A percentile compares a stretch with the other conserved stretches of the same genome.
Conservation (phyloP, 2,888 invertebrate genomes). For the Ferdinandea cuprea region DNA sequence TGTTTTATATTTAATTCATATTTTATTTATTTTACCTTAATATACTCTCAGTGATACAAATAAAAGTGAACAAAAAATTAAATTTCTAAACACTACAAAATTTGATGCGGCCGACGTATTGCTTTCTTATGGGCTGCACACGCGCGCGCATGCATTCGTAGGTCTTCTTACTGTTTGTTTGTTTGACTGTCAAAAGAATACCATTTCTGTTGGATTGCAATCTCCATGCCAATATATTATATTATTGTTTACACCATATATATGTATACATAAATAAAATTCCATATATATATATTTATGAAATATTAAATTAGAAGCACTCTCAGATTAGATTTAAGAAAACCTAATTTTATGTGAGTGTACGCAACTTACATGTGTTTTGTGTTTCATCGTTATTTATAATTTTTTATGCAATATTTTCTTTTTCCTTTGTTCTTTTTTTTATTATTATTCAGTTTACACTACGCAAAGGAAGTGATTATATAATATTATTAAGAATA, state of each 20-base stretch:
- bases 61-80: constrained; percentile 62
- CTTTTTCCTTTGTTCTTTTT: too few relatives aligned
- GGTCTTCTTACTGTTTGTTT: not conserved
- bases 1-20: constrained; percentile 52
- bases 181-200: constrained; percentile 3
- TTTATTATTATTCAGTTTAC: constrained; percentile 45
- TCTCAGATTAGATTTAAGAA: constrained; percentile 19
- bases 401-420: constrained; percentile 34
- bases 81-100: constrained; percentile 57
- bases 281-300: constrained; percentile 36
- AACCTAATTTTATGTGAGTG: constrained; percentile 20
- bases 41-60: constrained; percentile 70
- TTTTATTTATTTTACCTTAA: constrained; percentile 69
- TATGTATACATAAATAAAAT: constrained; percentile 45
- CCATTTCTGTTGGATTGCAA: constrained; percentile 29
- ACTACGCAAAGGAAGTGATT: constrained; percentile 39
- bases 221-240: constrained; percentile 18
- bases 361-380: constrained; percentile 38
- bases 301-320: constrained; percentile 46
- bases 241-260: constrained; percentile 39
- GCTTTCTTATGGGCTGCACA: constrained; percentile 11
- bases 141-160: not conserved
- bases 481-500: constrained; percentile 31
- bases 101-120: constrained; percentile 29
- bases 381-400: constrained; percentile 11